phyloP scores from a whole-genome alignment of 2,797 vertebrate genomes.

The Paedocypris micromegethes region DNA sequence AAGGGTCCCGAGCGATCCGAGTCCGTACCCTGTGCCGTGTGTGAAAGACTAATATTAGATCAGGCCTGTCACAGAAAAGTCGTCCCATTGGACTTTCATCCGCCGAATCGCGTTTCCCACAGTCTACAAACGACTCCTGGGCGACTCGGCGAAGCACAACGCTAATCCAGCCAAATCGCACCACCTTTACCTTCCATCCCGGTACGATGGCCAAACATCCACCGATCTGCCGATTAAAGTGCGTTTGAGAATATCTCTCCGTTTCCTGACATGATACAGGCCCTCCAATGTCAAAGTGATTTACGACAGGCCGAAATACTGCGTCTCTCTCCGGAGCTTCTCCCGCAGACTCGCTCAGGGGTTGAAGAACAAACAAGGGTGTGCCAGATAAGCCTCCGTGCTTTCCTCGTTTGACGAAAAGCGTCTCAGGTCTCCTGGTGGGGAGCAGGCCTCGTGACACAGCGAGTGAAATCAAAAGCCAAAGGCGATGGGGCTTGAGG shows the following conservation, averaged over 20 bases:
- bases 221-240: conserved; percentile 16
- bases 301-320: conserved; percentile 49
- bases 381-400: conserved; percentile 18
- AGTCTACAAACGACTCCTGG: conserved; percentile 5
- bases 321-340: conserved; percentile 37
- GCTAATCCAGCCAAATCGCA: conserved; percentile 13
- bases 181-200: conserved; percentile 15
- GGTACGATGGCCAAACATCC: conserved; percentile 31
- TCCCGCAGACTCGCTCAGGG: conserved; percentile 30
- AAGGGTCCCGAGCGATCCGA: not conserved
- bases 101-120: not conserved
- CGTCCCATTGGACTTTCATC: conserved; percentile 7
- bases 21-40: conserved; percentile 9
- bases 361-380: conserved; percentile 1
- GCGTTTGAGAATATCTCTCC: conserved; percentile 18
- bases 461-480: conserved; percentile 24
- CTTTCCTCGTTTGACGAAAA: conserved; percentile 34
- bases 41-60: conserved; percentile 36
- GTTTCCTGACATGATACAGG: conserved; percentile 33
- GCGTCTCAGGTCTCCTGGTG: conserved; percentile 38
- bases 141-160: conserved; percentile 3
- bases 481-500: conserved; percentile 6
- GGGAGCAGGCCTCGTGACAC: conserved; percentile 31
- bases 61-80: conserved; percentile 29
- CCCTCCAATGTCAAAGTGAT: conserved; percentile 45